Percentiles rank a stretch among this genome's conserved stretches.
phyloP scores from a whole-genome alignment of 1,140 invertebrate species.

The Epicauta chinensis region DNA sequence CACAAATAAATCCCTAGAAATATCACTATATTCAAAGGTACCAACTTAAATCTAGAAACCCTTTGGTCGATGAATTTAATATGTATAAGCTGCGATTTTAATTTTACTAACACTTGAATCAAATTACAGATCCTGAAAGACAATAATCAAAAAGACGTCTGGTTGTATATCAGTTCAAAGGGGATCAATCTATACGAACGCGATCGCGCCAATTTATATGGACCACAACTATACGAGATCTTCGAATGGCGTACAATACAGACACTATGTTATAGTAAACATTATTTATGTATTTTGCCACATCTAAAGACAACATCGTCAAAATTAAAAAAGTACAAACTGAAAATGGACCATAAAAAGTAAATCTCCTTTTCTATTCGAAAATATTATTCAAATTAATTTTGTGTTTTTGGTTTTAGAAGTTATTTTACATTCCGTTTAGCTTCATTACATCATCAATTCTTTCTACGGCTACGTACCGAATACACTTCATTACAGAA shows the following conservation, averaged over 20 bases:
- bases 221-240: conserved; percentile 36
- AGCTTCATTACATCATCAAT: conserved; percentile 67
- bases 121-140: conserved; percentile 35
- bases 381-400: background rate
- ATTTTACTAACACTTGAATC: no score
- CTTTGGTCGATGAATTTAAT: no score
- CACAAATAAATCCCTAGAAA: no score
- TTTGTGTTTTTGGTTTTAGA: conserved; percentile 41
- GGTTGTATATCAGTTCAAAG: conserved; percentile 52
- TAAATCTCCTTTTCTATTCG: conserved; percentile 38
- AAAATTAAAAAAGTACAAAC: conserved; percentile 62
- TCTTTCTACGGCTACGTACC: conserved; percentile 63
- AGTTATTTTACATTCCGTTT: conserved; percentile 69
- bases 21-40: no score
- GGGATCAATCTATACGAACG: conserved; percentile 52
- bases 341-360: conserved; percentile 68
- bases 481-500: conserved; percentile 62
- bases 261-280: conserved; percentile 68
- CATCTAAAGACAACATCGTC: conserved; percentile 51
- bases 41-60: no score
- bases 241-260: conserved; percentile 64
- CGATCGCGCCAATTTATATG: conserved; percentile 30
- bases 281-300: conserved; percentile 57
- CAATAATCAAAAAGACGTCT: conserved; percentile 48
- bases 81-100: no score